Conservation (phyloP, 2,888 invertebrate species). For the Panzeria rudis region DNA sequence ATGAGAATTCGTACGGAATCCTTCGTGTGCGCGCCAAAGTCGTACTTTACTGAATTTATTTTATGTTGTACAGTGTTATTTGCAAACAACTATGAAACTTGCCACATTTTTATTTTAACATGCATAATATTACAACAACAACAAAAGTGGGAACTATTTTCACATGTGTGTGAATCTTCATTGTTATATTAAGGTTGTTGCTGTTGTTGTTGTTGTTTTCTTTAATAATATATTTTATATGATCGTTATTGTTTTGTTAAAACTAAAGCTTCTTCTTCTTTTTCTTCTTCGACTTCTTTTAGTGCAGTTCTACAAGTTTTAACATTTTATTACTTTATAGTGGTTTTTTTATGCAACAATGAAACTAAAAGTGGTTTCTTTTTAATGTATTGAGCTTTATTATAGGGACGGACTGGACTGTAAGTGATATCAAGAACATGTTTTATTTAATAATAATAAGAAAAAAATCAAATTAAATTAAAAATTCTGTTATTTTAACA, state of each 20-base stretch:
- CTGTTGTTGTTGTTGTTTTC: background rate
- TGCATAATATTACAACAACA: conserved; percentile 9
- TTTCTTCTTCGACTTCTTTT: conserved; percentile 2
- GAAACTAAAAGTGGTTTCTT: conserved; percentile 48
- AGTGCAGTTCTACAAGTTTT: conserved; percentile 32
- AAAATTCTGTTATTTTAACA: conserved; percentile 34
- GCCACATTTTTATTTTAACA: background rate
- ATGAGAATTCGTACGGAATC: too few species aligned
- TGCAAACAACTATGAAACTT: conserved; percentile 9
- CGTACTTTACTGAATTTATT: too few species aligned
- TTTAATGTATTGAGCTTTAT: conserved; percentile 8
- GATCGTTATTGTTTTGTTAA: background rate
- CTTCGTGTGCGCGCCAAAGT: too few species aligned
- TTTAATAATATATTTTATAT: conserved; percentile 12
- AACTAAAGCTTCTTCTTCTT: background rate
- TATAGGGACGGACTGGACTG: background rate
- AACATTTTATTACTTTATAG: conserved; percentile 9
- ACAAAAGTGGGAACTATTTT: background rate
- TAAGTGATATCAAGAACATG: conserved; percentile 51
- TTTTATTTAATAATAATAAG: conserved; percentile 30
- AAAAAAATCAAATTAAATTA: conserved; percentile 54
- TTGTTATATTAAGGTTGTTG: background rate
- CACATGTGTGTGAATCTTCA: conserved; percentile 25
- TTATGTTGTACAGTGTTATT: too few species aligned
- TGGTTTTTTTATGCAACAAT: conserved; percentile 31